phyloP scores from a whole-genome alignment of 2,888 invertebrate genomes.

The Tetragonula carbonaria region DNA sequence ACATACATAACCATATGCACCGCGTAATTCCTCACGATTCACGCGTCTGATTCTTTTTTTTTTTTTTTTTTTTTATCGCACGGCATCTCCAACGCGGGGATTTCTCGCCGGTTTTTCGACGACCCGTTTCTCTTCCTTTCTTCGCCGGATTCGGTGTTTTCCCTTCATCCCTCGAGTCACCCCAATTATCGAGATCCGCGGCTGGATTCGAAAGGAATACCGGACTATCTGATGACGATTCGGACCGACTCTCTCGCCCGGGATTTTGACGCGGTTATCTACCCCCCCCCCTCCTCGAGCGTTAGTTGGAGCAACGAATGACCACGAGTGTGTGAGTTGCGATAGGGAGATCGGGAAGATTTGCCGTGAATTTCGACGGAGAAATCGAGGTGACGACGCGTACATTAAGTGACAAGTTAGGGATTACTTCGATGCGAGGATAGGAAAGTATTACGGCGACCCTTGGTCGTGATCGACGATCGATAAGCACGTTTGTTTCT shows the following conservation, averaged over 20 bases:
- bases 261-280: constrained; percentile 31
- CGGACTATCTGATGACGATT: constrained; percentile 47
- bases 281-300: neutral
- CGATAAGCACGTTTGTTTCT: neutral
- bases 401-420: neutral
- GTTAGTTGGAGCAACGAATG: neutral
- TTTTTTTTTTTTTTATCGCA: constrained; percentile 47
- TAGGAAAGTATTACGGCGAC: neutral
- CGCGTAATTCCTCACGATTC: neutral
- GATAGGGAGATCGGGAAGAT: neutral
- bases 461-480: neutral
- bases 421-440: neutral
- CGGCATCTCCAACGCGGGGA: constrained; percentile 32
- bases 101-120: constrained; percentile 59
- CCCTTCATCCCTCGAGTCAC: neutral
- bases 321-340: neutral
- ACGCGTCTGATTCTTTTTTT: constrained; percentile 12
- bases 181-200: constrained; percentile 65
- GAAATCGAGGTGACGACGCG: neutral
- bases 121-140: constrained; percentile 12
- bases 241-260: constrained; percentile 22
- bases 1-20: neutral
- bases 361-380: neutral
- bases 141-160: neutral
- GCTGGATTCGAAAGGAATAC: constrained; percentile 29